These are phyloP conservation scores for Hirudinaria manillensis DNA, from an alignment of 2,888 invertebrate genomes.

Conservation along the genomic window DNA sequence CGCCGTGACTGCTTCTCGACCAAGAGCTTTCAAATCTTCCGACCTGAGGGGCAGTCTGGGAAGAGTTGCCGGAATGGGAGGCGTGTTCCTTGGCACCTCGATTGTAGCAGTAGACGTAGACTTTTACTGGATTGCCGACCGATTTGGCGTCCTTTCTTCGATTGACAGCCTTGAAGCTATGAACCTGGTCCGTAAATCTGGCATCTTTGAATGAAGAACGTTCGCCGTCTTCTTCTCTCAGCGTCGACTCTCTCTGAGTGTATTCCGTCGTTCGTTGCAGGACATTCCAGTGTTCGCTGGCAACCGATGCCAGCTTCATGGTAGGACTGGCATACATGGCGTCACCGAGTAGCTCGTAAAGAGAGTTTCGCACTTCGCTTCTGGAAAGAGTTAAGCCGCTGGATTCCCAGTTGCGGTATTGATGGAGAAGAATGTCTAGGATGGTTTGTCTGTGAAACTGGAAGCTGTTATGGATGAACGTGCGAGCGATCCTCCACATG, in stretches of 20 bases:
- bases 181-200: not conserved
- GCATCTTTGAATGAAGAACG: conserved; percentile 29
- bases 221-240: conserved; percentile 66
- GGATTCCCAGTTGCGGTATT: conserved; percentile 78
- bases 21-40: conserved; percentile 47
- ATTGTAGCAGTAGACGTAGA: conserved; percentile 59
- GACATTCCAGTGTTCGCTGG: not conserved
- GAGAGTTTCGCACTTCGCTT: conserved; percentile 77
- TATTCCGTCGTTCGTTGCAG: not conserved
- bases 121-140: conserved; percentile 34
- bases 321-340: conserved; percentile 73
- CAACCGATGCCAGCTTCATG: conserved; percentile 67
- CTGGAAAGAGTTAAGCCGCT: conserved; percentile 65
- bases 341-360: conserved; percentile 65
- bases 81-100: not conserved
- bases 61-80: not conserved
- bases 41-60: not conserved
- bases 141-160: not conserved
- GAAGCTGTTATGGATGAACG: conserved; percentile 80
- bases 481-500: conserved; percentile 67
- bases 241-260: conserved; percentile 49
- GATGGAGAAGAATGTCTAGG: conserved; percentile 87
- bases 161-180: not conserved
- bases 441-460: conserved; percentile 90
- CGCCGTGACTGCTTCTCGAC: conserved; percentile 47